Evolutionary conservation across 2,797 vertebrate species (phyloP).

Genomic region (Aphelocoma californica): DNA sequence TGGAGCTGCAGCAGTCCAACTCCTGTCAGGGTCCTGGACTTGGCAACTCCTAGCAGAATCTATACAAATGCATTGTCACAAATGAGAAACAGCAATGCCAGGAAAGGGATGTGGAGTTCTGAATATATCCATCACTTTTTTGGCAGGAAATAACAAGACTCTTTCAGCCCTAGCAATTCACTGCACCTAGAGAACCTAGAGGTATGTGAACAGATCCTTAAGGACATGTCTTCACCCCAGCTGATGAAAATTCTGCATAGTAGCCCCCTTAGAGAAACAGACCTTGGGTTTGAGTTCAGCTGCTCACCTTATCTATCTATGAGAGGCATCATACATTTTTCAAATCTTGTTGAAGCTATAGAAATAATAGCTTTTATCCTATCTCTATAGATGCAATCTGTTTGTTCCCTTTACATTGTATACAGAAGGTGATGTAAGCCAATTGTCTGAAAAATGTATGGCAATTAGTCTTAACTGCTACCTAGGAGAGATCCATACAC

Average conservation of each 20-base stretch:
- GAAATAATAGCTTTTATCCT: neutral
- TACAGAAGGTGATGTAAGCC: neutral
- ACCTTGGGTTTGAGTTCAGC: neutral
- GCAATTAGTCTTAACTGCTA: slow-evolving; percentile 12
- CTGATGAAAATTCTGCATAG: neutral
- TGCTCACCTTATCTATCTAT: neutral
- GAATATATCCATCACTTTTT: neutral
- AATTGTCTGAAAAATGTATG: slow-evolving; percentile 6
- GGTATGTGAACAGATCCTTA: neutral
- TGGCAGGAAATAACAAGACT: neutral
- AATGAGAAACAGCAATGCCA: neutral
- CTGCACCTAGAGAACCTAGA: neutral
- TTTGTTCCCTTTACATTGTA: neutral
- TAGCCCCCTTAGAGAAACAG: neutral
- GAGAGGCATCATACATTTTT: neutral
- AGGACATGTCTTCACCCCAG: neutral
- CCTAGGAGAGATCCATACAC: neutral
- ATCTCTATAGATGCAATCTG: neutral
- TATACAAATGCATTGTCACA: neutral
- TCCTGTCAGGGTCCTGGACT: neutral
- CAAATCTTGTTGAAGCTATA: neutral
- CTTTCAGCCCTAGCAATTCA: neutral
- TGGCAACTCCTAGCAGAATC: neutral
- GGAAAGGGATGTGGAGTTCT: neutral
- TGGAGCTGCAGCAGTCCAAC: neutral